phyloP scores from a whole-genome alignment of 2,888 invertebrate genomes.

The Horisme vitalbata region DNA sequence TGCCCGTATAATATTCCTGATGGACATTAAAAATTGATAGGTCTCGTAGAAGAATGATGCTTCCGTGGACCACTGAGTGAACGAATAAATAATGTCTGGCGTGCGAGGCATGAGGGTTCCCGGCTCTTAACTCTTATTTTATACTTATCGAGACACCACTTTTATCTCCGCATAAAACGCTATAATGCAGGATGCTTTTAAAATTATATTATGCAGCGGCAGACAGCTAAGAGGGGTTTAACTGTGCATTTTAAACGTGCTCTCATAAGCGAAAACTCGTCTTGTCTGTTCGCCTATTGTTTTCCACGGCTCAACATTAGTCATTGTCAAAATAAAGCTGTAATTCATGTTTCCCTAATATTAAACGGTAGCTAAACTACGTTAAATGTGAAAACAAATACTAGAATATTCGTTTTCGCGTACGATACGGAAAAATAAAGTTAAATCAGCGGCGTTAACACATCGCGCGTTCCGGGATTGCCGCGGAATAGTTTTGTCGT shows the following conservation, averaged over 20 bases:
- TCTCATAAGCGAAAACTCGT: slow-evolving; percentile 33
- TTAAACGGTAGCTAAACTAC: slow-evolving; percentile 9
- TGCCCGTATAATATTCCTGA: slow-evolving; percentile 32
- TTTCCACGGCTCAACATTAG: slow-evolving; percentile 23
- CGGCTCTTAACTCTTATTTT: slow-evolving; percentile 58
- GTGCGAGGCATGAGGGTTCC: slow-evolving; percentile 39
- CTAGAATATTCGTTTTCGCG: slow-evolving; percentile 37
- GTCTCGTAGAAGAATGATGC: slow-evolving; percentile 45
- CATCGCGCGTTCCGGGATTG: slow-evolving; percentile 57
- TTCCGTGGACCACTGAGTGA: slow-evolving; percentile 41
- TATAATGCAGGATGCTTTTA: slow-evolving; percentile 62
- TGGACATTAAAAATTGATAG: slow-evolving; percentile 48
- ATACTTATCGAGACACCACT: slow-evolving; percentile 70
- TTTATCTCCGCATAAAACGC: slow-evolving; percentile 67
- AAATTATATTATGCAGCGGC: slow-evolving; percentile 56
- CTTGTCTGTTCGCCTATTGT: slow-evolving; percentile 30
- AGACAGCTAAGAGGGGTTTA: slow-evolving; percentile 42
- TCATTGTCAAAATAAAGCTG: slow-evolving; percentile 22
- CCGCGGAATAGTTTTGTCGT: slow-evolving; percentile 65
- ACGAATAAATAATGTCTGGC: slow-evolving; percentile 52
- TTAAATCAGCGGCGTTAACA: slow-evolving; percentile 69
- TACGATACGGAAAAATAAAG: slow-evolving; percentile 55
- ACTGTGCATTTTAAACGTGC: slow-evolving; percentile 40
- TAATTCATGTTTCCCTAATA: slow-evolving; percentile 13
- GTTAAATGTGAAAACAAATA: slow-evolving; percentile 1